phyloP scores from a whole-genome alignment of 2,113 vertebrate species.

The Excalfactoria chinensis region DNA sequence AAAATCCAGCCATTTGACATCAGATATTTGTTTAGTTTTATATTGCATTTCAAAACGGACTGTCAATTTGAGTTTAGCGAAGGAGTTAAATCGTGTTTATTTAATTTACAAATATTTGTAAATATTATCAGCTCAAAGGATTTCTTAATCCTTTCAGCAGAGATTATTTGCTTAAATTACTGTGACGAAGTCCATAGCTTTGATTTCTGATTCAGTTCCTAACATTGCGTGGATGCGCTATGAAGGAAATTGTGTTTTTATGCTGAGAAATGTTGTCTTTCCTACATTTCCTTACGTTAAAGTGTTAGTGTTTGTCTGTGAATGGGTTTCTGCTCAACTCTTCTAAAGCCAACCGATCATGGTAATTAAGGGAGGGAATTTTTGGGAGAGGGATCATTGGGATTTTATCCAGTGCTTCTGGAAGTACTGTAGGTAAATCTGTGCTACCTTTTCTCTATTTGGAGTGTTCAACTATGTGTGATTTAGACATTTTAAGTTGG shows the following conservation, averaged over 20 bases:
- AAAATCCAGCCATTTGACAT: neutral
- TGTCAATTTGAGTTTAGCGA: neutral
- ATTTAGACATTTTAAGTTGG: constrained; percentile 85
- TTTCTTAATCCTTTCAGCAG: neutral
- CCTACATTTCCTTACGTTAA: constrained; percentile 6
- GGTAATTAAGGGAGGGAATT: constrained; percentile 48
- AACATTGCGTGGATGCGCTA: neutral
- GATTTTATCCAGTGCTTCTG: constrained; percentile 43
- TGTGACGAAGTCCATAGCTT: constrained; percentile 4
- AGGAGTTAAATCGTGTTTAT: neutral
- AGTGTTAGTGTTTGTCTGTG: constrained; percentile 8
- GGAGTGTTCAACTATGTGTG: constrained; percentile 73
- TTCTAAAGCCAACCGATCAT: neutral
- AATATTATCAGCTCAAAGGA: neutral
- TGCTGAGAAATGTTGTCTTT: neutral
- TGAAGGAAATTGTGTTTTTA: neutral
- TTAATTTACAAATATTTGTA: neutral
- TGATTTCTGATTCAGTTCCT: constrained; percentile 52
- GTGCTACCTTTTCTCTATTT: constrained; percentile 61
- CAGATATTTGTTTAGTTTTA: neutral
- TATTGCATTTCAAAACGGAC: neutral
- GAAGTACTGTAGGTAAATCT: constrained; percentile 57
- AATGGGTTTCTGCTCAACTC: constrained; percentile 40
- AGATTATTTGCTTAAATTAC: neutral
- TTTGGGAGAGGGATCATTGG: constrained; percentile 56